A percentile compares a stretch with the other conserved stretches of the same genome.
Conservation (phyloP, 2,797 vertebrate genomes). For the Galagoides demidoff region DNA sequence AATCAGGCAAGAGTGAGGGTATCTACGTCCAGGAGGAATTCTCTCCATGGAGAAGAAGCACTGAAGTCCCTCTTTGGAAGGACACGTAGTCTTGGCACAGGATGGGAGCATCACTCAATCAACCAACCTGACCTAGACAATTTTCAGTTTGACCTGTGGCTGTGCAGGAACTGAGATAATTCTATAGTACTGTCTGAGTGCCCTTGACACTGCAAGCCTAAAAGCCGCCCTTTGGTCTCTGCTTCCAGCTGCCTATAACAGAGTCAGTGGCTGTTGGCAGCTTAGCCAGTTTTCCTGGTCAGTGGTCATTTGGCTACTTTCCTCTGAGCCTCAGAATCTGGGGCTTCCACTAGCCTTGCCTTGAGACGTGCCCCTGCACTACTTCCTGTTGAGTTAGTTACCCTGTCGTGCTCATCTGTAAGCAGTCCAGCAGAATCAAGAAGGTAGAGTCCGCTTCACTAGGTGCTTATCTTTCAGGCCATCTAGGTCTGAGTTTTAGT, state of each 20-base stretch:
- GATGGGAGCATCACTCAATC: neutral
- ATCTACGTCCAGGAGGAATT: neutral
- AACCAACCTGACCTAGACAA: neutral
- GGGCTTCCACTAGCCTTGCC: neutral
- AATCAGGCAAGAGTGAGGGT: neutral
- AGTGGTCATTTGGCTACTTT: neutral
- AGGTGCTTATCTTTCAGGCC: neutral
- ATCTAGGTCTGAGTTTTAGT: neutral
- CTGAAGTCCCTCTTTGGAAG: neutral
- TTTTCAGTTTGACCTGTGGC: neutral
- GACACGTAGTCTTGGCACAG: neutral
- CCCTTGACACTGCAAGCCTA: neutral
- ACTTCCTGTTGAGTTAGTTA: neutral
- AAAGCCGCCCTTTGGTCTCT: neutral
- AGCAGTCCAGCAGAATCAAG: neutral
- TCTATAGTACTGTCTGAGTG: neutral
- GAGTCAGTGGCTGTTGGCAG: neutral
- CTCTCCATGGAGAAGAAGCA: neutral
- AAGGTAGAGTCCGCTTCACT: neutral
- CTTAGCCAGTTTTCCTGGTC: neutral
- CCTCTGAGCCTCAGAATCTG: neutral
- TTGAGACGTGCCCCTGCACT: too few relatives aligned
- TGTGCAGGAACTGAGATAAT: neutral
- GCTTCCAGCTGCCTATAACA: neutral
- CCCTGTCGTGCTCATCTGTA: neutral